Conservation (phyloP, 2,888 invertebrate genomes). For the Lamellibrachia satsuma region DNA sequence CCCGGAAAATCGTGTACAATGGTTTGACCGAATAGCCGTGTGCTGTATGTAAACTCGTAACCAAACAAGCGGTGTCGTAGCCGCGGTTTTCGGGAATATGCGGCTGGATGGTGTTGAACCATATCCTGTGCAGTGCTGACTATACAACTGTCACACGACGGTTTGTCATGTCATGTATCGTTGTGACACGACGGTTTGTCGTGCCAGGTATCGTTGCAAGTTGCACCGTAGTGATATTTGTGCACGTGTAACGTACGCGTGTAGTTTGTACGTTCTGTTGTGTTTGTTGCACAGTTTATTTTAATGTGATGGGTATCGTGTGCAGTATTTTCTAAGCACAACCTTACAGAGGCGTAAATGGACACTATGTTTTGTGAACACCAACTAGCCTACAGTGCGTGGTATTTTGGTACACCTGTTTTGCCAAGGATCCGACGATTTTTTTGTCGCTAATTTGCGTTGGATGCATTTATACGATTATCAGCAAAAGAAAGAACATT, state of each 20-base stretch:
- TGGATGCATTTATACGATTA: not conserved
- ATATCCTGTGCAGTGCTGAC: too few relatives aligned
- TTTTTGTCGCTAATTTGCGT: not conserved
- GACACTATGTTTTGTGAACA: not conserved
- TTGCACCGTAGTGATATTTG: not conserved
- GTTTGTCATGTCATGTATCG: too few relatives aligned
- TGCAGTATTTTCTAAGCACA: not conserved
- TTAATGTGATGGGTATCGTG: not conserved
- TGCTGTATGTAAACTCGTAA: too few relatives aligned
- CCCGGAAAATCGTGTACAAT: too few relatives aligned
- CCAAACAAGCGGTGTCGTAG: too few relatives aligned
- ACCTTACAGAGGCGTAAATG: not conserved
- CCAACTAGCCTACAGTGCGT: not conserved
- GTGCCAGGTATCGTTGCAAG: too few relatives aligned
- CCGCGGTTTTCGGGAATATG: too few relatives aligned
- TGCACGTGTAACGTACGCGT: not conserved
- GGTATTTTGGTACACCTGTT: not conserved
- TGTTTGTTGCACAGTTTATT: not conserved
- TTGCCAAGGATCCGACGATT: not conserved
- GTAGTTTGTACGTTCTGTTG: not conserved
- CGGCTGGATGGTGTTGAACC: too few relatives aligned
- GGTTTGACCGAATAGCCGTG: too few relatives aligned
- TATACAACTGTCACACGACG: too few relatives aligned
- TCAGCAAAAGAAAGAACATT: not conserved
- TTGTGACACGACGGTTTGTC: too few relatives aligned